phyloP scores from a whole-genome alignment of 2,113 vertebrate genomes.

The Meles meles region DNA sequence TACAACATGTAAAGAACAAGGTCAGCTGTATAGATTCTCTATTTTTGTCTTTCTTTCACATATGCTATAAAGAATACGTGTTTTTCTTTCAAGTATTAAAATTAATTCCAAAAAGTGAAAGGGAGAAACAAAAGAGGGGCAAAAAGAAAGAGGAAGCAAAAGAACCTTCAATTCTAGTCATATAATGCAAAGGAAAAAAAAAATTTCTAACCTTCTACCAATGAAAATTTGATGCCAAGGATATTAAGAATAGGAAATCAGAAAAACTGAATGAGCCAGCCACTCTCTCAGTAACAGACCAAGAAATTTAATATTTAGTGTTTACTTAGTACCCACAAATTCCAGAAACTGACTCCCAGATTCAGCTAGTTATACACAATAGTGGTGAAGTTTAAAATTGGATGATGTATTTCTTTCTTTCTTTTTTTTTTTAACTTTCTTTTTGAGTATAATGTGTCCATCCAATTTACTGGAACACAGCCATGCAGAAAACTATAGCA shows the following conservation, averaged over 20 bases:
- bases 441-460: not conserved
- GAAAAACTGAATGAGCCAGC: not conserved
- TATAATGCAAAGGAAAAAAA: not conserved
- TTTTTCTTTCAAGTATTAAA: constrained; percentile 32
- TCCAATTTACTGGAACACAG: not conserved
- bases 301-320: constrained; percentile 37
- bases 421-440: too few relatives aligned
- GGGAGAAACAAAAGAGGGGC: not conserved
- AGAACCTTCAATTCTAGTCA: constrained; percentile 1
- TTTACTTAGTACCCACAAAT: constrained; percentile 25
- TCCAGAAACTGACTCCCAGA: not conserved
- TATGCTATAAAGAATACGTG: not conserved
- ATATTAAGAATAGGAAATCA: constrained; percentile 59
- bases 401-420: not conserved
- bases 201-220: constrained; percentile 7
- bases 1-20: not conserved
- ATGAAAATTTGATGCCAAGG: constrained; percentile 40
- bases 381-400: not conserved
- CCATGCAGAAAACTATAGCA: not conserved
- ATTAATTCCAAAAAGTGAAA: constrained; percentile 17
- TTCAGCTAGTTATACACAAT: not conserved
- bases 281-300: constrained; percentile 39
- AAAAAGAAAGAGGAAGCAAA: not conserved
- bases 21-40: not conserved
- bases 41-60: not conserved